phyloP scores from a whole-genome alignment of 2,797 vertebrate species.

The Gallirallus australis region DNA sequence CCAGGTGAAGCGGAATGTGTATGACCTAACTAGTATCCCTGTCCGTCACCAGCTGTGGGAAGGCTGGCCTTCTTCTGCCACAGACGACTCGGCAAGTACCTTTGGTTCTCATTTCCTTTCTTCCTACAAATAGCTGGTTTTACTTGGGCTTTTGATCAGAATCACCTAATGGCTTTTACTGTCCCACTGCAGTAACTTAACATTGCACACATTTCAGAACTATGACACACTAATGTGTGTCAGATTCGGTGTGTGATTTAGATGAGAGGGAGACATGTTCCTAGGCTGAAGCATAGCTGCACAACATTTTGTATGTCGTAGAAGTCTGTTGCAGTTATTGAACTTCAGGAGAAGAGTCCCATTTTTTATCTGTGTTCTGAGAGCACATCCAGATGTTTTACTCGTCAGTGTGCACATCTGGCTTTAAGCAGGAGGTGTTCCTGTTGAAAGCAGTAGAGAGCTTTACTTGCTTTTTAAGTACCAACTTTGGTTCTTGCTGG shows the following conservation, averaged over 20 bases:
- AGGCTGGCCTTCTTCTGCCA: conserved; percentile 94
- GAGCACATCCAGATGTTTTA: neutral
- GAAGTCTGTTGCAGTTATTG: neutral
- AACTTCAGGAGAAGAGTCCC: neutral
- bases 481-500: neutral
- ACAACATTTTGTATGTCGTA: neutral
- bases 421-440: neutral
- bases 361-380: neutral
- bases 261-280: neutral
- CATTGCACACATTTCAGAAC: neutral
- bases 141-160: conserved; percentile 70
- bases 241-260: neutral
- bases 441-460: neutral
- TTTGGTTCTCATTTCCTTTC: conserved; percentile 69
- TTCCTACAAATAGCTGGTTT: conserved; percentile 79
- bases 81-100: conserved; percentile 92
- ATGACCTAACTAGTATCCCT: conserved; percentile 97
- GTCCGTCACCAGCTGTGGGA: conserved; percentile 98
- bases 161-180: neutral
- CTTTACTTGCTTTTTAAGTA: neutral
- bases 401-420: neutral
- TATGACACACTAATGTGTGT: neutral
- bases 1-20: conserved; percentile 96
- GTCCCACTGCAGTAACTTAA: neutral
- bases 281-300: neutral